Percentiles rank a stretch among this genome's conserved stretches.
Conservation (phyloP, 2,113 vertebrate species). For the Siniperca knerii region DNA sequence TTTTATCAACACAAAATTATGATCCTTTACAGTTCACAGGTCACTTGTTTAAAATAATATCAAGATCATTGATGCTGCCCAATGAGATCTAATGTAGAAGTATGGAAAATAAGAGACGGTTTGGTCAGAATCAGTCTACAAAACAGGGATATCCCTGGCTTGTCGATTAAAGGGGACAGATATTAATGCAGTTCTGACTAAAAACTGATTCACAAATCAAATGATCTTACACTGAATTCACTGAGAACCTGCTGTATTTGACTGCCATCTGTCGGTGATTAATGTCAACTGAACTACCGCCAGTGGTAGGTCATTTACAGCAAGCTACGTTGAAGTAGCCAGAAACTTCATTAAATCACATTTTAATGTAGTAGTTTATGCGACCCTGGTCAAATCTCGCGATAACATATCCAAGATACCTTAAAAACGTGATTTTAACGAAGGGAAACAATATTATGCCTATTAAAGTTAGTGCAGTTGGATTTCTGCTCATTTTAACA, state of each 20-base stretch:
- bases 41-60: background rate
- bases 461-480: background rate
- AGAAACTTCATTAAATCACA: background rate
- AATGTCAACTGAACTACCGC: background rate
- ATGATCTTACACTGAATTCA: background rate
- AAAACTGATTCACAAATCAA: background rate
- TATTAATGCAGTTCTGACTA: background rate
- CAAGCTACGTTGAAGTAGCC: background rate
- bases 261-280: constrained; percentile 59
- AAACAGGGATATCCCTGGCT: background rate
- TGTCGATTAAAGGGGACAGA: background rate
- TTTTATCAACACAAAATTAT: background rate
- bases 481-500: constrained; percentile 46
- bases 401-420: background rate
- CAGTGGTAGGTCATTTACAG: background rate
- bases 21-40: background rate
- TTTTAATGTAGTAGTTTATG: background rate
- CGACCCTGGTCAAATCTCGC: constrained; percentile 17
- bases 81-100: background rate
- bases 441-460: background rate
- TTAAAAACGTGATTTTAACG: background rate
- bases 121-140: background rate
- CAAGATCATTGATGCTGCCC: background rate
- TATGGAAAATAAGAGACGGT: background rate
- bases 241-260: background rate